Conservation (phyloP, 2,113 vertebrate species). For the Marmota monax region DNA sequence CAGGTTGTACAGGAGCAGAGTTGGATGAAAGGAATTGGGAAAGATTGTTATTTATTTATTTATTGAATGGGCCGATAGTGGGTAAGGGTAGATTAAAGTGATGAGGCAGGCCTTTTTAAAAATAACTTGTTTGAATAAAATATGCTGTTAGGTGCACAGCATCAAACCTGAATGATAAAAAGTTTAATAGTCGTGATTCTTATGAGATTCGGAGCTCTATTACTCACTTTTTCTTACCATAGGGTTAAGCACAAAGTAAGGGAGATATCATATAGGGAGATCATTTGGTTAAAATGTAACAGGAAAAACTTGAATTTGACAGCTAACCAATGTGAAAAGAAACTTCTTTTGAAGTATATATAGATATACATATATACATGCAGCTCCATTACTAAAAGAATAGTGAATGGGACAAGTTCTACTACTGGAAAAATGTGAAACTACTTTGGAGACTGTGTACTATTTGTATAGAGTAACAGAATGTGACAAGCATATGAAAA, state of each 20-base stretch:
- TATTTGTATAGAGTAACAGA: conserved; percentile 53
- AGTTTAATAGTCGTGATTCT: background rate
- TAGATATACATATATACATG: background rate
- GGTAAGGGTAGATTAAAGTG: background rate
- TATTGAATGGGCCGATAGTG: background rate
- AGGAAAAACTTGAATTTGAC: background rate
- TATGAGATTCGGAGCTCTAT: background rate
- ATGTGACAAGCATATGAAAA: conserved; percentile 10
- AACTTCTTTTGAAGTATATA: background rate
- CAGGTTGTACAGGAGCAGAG: background rate
- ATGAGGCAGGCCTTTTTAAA: background rate
- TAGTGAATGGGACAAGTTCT: background rate
- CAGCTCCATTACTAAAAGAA: background rate
- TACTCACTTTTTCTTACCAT: background rate
- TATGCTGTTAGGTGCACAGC: background rate
- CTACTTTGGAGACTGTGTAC: background rate
- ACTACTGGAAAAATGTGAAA: conserved; percentile 55
- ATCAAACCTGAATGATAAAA: background rate
- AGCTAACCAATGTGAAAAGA: background rate
- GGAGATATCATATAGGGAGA: background rate
- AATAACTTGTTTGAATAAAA: background rate
- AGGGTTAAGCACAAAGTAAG: background rate
- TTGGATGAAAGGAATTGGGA: background rate
- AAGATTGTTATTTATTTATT: background rate
- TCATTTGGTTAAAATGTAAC: background rate